These are phyloP conservation scores for Sciurus niger DNA, from an alignment of 2,113 vertebrate species.

Conservation along the genomic window DNA sequence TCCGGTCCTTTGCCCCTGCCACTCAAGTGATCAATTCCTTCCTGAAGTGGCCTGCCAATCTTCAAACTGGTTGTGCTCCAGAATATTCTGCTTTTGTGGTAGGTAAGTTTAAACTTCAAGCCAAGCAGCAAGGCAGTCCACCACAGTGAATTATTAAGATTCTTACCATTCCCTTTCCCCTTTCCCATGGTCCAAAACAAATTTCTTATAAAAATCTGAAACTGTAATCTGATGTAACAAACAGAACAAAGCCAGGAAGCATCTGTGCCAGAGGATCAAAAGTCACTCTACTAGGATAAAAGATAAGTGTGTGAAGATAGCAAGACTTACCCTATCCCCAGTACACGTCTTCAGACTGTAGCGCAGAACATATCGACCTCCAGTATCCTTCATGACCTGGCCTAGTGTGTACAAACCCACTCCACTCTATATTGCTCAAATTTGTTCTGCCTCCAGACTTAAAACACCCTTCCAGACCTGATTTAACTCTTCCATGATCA, in stretches of 20 bases:
- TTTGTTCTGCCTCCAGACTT: not conserved
- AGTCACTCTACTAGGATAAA: not conserved
- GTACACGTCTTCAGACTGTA: not conserved
- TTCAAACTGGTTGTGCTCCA: not conserved
- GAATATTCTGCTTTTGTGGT: not conserved
- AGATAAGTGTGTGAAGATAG: not conserved
- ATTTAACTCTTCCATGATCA: not conserved
- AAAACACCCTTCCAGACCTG: not conserved
- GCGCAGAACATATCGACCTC: not conserved
- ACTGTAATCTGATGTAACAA: not conserved
- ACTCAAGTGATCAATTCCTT: not conserved
- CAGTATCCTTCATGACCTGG: not conserved
- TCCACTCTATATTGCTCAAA: not conserved
- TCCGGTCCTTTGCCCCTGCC: not conserved
- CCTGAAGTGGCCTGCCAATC: not conserved
- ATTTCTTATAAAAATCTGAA: not conserved
- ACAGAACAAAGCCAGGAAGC: not conserved
- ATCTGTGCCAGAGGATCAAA: not conserved
- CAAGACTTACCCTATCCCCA: not conserved
- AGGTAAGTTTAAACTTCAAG: constrained; percentile 3
- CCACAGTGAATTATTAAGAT: not conserved
- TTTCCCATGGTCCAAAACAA: not conserved
- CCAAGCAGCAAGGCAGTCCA: not conserved
- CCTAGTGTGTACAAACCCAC: not conserved
- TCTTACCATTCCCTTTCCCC: not conserved